Conservation (phyloP, 2,888 invertebrate species). For the Lasioglossum figueresi region DNA sequence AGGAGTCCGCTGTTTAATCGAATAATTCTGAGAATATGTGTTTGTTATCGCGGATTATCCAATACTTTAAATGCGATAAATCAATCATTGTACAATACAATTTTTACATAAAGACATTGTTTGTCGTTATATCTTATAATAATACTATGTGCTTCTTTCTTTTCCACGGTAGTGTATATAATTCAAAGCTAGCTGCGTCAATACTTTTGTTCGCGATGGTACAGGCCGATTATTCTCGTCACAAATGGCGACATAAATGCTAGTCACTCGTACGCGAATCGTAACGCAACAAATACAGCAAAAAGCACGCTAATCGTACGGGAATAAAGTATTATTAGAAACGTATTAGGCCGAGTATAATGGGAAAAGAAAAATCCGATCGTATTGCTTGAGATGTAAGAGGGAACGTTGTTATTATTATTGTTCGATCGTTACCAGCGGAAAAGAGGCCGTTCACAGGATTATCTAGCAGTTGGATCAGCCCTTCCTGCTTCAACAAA, state of each 20-base stretch:
- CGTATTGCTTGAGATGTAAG: conserved; percentile 12
- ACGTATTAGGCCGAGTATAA: background rate
- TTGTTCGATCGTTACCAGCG: conserved; percentile 35
- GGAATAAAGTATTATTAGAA: background rate
- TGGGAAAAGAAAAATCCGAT: background rate
- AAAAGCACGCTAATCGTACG: background rate
- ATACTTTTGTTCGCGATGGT: too few species aligned
- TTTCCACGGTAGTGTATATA: too few species aligned
- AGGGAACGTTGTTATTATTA: background rate
- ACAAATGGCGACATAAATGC: background rate
- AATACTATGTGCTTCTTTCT: too few species aligned
- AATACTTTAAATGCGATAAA: too few species aligned
- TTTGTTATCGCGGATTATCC: too few species aligned
- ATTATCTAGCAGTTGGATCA: conserved; percentile 52
- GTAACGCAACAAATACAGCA: background rate
- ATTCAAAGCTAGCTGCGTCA: background rate
- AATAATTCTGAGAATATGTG: too few species aligned
- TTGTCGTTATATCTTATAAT: too few species aligned
- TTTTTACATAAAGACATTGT: too few species aligned
- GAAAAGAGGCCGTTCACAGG: conserved; percentile 46
- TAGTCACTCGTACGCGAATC: background rate
- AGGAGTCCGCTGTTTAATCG: too few species aligned
- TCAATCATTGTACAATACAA: too few species aligned
- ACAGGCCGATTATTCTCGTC: background rate
- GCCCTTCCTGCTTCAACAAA: conserved; percentile 53